A percentile compares a stretch with the other conserved stretches of the same genome.
phyloP scores from a whole-genome alignment of 2,113 vertebrate genomes.

The Silurus glanis region DNA sequence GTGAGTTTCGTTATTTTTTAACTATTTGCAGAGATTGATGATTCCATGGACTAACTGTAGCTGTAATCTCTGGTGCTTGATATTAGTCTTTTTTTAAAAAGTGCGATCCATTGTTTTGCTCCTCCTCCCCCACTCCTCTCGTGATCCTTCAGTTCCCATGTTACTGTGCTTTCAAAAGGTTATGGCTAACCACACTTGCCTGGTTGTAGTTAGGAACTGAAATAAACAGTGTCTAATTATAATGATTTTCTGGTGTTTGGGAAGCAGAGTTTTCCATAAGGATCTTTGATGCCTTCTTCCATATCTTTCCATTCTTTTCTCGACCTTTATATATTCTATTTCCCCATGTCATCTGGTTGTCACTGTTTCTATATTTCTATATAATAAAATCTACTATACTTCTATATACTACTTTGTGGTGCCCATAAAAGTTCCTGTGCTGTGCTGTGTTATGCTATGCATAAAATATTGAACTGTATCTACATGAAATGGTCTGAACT shows the following conservation, averaged over 20 bases:
- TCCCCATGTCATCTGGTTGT: neutral
- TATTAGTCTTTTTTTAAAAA: neutral
- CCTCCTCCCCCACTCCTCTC: conserved; percentile 37
- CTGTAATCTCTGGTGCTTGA: neutral
- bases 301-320: conserved; percentile 41
- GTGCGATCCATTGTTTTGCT: conserved; percentile 60
- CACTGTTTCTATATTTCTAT: neutral
- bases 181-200: neutral
- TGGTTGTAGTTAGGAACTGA: neutral
- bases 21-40: neutral
- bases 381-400: neutral
- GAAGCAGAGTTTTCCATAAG: neutral
- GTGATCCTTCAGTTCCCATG: conserved; percentile 42
- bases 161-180: conserved; percentile 50
- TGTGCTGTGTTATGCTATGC: neutral
- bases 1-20: no score
- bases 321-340: conserved; percentile 8
- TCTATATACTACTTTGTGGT: neutral
- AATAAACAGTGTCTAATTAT: conserved; percentile 20
- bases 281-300: neutral
- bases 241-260: neutral
- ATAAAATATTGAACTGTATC: neutral
- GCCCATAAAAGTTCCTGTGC: neutral
- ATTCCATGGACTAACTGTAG: neutral
- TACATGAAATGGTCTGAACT: neutral